Base-by-base conservation (phyloP, 1,140 invertebrate species). In the Diabrotica virgifera region DNA sequence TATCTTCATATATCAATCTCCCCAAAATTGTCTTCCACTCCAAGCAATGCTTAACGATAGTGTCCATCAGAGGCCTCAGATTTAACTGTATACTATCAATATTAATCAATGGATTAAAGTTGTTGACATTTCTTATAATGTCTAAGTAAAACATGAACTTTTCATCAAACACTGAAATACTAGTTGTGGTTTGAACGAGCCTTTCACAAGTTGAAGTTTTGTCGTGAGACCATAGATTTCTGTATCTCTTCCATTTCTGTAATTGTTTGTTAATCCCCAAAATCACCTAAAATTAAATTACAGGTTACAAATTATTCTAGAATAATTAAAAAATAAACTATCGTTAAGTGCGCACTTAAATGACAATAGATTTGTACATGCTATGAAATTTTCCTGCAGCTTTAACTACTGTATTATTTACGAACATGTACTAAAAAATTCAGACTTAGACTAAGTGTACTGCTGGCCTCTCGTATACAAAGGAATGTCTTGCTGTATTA, bases 71-170 rank as follows among this genome's bases (percentile, higher is more conserved):
- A 0, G 86, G 86, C 11, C 76, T 67, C 36, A 91, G 78, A 78
- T 92, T 90, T 10, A 93, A 83, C 70, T 87, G 81, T 50, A 91
- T 84, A 61, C 87, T 86, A 6, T 79, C 81, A 24, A 91, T 79
- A 71, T 90, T 85, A 5, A 85, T 79, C 71, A 83, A 85, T 62
- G 82, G 78, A 9, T 80, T 75, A 70, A 86, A 84, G 4, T 84
- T 81, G 7, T 86, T 72, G 38, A 95, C 76, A 67, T 92, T 89
- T 4, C 86, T 80, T n/a, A 92, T 86, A 7, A 93, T 87, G 61
- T 87, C 85, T 70, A 86, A 86, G 77, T 93, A 95, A 79, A 90
- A 92, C 72, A 87, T 86, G 71, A 96, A 89, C 78, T 91, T 91
- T 64, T 94, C 88, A 73, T 95, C 90, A 80, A 90, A 94, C 65